These are phyloP conservation scores for Tetraneura akinire DNA, from an alignment of 1,140 invertebrate species.

Conservation along the genomic window DNA sequence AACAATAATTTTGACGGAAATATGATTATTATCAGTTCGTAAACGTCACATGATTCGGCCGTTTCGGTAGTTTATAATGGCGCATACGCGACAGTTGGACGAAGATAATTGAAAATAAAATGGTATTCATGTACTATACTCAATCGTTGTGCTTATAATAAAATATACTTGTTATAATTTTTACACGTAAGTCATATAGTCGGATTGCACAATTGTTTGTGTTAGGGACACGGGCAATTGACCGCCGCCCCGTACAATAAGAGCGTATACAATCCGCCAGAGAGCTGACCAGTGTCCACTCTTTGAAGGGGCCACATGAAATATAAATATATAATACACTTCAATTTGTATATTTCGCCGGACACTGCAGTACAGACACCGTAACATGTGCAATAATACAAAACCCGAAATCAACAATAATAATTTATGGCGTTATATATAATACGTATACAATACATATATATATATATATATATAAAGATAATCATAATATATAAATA, in stretches of 20 bases:
- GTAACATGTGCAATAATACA: neutral
- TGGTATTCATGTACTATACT: neutral
- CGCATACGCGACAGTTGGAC: slow-evolving; percentile 15
- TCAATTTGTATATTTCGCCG: neutral
- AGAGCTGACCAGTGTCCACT: slow-evolving; percentile 34
- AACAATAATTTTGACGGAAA: slow-evolving; percentile 19
- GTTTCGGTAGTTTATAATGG: slow-evolving; percentile 32
- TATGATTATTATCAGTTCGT: slow-evolving; percentile 50
- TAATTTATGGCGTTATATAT: no score
- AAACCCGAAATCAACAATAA: no score
- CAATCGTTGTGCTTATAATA: no score
- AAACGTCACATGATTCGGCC: slow-evolving; percentile 29
- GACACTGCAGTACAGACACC: neutral
- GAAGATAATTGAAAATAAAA: neutral
- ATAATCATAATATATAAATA: no score
- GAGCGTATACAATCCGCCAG: neutral
- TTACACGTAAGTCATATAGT: neutral
- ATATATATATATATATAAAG: no score
- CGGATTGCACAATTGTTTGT: slow-evolving; percentile 37
- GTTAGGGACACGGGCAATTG: slow-evolving; percentile 44
- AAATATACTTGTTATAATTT: no score
- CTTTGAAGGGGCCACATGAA: no score
- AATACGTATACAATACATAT: no score
- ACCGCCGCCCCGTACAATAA: neutral
- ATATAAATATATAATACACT: neutral